phyloP scores from a whole-genome alignment of 2,797 vertebrate genomes.

The Mallotus villosus region DNA sequence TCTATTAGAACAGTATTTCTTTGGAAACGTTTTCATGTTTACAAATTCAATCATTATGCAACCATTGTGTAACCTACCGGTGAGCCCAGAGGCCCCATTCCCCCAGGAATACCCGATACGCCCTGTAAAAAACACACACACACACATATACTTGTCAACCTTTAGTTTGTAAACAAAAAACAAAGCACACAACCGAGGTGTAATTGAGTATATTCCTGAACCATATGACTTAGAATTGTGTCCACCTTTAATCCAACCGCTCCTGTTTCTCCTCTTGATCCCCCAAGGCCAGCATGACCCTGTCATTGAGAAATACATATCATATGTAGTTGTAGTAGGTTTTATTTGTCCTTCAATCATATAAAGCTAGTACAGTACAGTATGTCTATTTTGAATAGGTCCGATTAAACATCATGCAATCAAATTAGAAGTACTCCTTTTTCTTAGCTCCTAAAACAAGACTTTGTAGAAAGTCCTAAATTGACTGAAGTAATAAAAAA shows the following conservation, averaged over 20 bases:
- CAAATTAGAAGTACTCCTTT: neutral
- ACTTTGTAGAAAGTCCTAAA: neutral
- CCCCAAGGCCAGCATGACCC: conserved; percentile 79
- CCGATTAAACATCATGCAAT: neutral
- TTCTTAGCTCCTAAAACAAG: neutral
- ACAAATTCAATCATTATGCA: neutral
- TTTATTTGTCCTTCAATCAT: too few relatives aligned
- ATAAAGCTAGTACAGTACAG: too few relatives aligned
- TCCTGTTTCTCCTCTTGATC: conserved; percentile 83
- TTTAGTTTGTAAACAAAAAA: too few relatives aligned
- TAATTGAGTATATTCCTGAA: too few relatives aligned
- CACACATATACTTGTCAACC: neutral
- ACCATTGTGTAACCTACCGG: conserved; percentile 66
- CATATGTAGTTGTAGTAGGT: too few relatives aligned
- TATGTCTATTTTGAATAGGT: neutral
- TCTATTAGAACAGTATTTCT: neutral
- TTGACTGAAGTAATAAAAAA: neutral
- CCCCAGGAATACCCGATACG: conserved; percentile 80
- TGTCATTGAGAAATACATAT: conserved; percentile 34
- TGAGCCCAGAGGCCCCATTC: conserved; percentile 82
- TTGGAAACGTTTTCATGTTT: too few relatives aligned
- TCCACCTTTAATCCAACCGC: conserved; percentile 78
- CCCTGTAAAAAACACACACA: conserved; percentile 71
- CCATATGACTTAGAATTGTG: neutral
- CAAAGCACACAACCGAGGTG: too few relatives aligned